These are phyloP conservation scores for Synergus itoensis DNA, from an alignment of 2,888 invertebrate genomes.

Conservation along the genomic window DNA sequence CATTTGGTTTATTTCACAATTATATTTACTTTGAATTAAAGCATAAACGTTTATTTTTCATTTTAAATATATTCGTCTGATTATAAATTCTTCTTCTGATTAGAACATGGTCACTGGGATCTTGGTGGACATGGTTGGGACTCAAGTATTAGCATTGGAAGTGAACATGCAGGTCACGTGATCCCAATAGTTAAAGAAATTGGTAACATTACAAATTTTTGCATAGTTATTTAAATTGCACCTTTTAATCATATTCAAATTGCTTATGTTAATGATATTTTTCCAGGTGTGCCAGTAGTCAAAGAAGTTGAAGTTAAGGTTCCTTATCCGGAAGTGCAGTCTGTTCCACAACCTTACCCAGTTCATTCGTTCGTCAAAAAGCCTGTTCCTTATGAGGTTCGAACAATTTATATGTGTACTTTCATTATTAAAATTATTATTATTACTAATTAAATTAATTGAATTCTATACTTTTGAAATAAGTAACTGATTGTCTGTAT, in stretches of 20 bases:
- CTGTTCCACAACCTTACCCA: constrained; percentile 81
- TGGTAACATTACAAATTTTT: constrained; percentile 67
- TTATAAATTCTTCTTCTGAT: no score
- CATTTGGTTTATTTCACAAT: background rate
- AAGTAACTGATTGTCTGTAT: background rate
- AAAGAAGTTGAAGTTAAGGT: constrained; percentile 81
- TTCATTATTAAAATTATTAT: no score
- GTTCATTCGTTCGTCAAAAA: constrained; percentile 83
- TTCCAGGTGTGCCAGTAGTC: constrained; percentile 79
- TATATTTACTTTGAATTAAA: background rate
- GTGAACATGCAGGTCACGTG: constrained; percentile 65
- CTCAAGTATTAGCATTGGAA: constrained; percentile 52
- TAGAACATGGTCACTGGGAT: background rate
- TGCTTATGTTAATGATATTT: background rate
- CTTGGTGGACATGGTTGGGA: constrained; percentile 37
- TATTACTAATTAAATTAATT: no score
- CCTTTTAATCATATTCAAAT: background rate
- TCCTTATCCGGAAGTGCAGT: constrained; percentile 79
- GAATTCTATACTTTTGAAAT: background rate
- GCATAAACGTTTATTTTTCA: background rate
- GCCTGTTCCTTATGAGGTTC: constrained; percentile 76
- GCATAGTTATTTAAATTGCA: background rate
- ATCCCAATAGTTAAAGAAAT: constrained; percentile 84
- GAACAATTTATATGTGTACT: background rate
- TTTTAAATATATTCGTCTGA: background rate